Evolutionary conservation across 2,797 vertebrate genomes (phyloP), one percentile per base, ranked within the genome.

Genomic region (Pyrocephalus nanus): DNA sequence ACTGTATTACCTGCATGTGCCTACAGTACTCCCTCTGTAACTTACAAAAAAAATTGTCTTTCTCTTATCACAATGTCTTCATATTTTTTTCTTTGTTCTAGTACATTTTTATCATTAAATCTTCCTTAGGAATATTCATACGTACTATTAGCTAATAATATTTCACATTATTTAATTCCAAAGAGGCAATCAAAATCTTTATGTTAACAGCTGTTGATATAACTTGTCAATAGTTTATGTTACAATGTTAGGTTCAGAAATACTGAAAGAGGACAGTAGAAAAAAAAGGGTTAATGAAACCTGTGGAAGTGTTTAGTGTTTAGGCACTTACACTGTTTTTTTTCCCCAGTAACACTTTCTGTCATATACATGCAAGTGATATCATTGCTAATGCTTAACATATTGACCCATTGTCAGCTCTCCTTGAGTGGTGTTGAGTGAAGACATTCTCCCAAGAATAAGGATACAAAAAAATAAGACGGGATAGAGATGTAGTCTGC

Each of bases 311-410:
- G 9, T 26, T 79, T 38, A n/a, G 12, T 62, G 19, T 38, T 51
- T 45, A 64, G 6, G 32, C 6, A 29, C 2, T 48, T 54, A 21
- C 4, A 4, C 18, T 72, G 2, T 1, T 61, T 84, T 48, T 70
- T 76, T 36, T 2, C 15, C 32, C 7, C 71, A 22, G 16, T 70
- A 70, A 54, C 13, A 29, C 8, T 57, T 29, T 51, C 27, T 29
- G 17, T 70, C 27, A 18, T 40, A 15, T 27, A 47, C 4, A 7
- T n/a, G 6, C 9, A 29, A 1, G 2, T n/a, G 15, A 8, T n/a
- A 47, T 7, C 4, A 21, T 11, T 69, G 11, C 47, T 69, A 53
- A 27, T 40, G 8, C 11, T 73, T 65, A 40, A 73, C 2, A 1
- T 67, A 23, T 34, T 71, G 15, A 38, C 11, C 9, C 12, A 12